A percentile compares a stretch with the other conserved stretches of the same genome.
Evolutionary conservation across 2,113 vertebrate genomes (phyloP).

Genomic region (Serilophus lunatus): DNA sequence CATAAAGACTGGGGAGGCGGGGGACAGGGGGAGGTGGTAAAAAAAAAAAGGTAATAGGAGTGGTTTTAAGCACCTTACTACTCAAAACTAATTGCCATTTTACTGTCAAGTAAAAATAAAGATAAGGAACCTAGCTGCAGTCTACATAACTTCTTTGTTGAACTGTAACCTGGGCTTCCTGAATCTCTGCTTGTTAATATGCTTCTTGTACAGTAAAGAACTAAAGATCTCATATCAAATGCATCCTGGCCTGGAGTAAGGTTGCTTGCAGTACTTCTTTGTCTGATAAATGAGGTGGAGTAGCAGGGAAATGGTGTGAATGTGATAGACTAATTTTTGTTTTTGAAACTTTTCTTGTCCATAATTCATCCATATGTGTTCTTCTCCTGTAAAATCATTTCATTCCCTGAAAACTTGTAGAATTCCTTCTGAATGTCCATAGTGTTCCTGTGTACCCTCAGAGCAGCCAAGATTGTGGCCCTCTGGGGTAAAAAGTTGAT

Average conservation of each 20-base stretch:
- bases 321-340: background rate
- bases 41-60: background rate
- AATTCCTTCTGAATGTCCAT: background rate
- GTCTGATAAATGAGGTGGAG: background rate
- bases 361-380: rapidly evolving
- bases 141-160: background rate
- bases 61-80: background rate
- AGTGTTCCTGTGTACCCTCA: background rate
- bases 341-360: background rate
- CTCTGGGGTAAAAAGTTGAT: background rate
- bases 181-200: background rate
- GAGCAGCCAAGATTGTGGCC: background rate
- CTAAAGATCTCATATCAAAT: background rate
- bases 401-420: background rate
- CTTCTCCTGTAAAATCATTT: background rate
- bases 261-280: background rate
- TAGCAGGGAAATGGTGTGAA: background rate
- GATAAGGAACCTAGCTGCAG: background rate
- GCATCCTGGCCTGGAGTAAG: background rate
- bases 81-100: background rate
- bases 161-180: background rate
- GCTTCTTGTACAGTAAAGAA: background rate
- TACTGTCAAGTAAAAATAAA: background rate
- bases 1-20: rapidly evolving
- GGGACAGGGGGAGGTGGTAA: rapidly evolving